These are phyloP conservation scores for Corvus moneduloides DNA, from an alignment of 2,113 vertebrate species.

Conservation along the genomic window DNA sequence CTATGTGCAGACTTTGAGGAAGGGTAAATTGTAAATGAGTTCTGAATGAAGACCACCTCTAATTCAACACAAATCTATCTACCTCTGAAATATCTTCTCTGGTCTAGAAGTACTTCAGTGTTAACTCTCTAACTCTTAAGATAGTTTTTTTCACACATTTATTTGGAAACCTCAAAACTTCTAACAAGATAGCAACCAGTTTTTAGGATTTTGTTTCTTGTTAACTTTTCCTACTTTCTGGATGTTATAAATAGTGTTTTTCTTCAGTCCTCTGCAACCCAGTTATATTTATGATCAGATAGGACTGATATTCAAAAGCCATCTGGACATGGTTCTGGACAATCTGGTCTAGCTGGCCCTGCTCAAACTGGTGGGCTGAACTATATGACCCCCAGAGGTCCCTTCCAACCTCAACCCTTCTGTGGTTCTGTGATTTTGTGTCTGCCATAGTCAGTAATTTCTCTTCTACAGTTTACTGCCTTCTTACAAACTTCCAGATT, in stretches of 20 bases:
- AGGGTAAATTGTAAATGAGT: not conserved
- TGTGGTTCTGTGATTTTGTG: not conserved
- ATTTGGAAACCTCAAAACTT: not conserved
- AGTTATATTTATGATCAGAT: not conserved
- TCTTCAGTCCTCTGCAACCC: not conserved
- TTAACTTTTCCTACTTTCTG: not conserved
- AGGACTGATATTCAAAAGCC: not conserved
- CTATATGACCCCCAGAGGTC: accelerated
- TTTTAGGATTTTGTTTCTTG: not conserved
- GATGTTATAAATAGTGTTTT: not conserved
- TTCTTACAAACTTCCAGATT: not conserved
- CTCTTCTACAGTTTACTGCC: not conserved
- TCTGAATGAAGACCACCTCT: not conserved
- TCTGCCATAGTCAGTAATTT: not conserved
- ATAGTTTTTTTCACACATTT: not conserved
- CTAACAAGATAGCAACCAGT: accelerated
- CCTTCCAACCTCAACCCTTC: not conserved
- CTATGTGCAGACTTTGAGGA: not conserved
- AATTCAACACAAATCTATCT: not conserved
- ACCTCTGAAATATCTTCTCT: not conserved
- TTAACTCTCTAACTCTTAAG: not conserved
- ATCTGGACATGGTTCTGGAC: not conserved
- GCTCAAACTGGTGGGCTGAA: not conserved
- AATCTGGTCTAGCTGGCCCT: not conserved
- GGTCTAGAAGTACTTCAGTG: not conserved